phyloP scores from a whole-genome alignment of 92 coral and sea anemone species.

The Montipora capitata region DNA sequence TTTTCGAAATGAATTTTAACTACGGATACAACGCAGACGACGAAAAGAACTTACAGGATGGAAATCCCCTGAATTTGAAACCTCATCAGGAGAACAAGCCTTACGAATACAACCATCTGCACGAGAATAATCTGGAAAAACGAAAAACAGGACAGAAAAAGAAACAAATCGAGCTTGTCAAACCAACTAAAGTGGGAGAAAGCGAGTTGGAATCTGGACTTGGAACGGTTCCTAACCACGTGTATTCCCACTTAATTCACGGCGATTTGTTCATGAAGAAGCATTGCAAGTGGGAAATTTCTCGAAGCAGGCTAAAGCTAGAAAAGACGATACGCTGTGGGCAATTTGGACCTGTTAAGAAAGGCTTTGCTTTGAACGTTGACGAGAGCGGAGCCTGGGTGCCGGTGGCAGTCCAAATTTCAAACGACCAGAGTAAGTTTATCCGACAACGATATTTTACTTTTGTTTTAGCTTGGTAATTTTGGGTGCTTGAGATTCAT shows the following conservation, averaged over 20 bases:
- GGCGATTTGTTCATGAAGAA: neutral
- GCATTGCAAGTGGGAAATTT: constrained; percentile 21
- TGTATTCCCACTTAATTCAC: constrained; percentile 29
- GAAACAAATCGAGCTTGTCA: neutral
- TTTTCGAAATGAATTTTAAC: constrained; percentile 10
- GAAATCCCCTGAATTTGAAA: neutral
- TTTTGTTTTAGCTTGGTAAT: neutral
- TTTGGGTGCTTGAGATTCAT: too few relatives aligned
- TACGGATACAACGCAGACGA: constrained; percentile 24
- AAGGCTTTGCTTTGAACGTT: constrained; percentile 25
- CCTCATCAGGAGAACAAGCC: neutral
- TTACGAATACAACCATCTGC: constrained; percentile 24
- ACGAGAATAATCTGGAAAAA: neutral
- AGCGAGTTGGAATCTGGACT: constrained; percentile 6
- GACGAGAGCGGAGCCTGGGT: constrained; percentile 21
- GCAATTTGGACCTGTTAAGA: constrained; percentile 44
- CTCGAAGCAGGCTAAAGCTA: constrained; percentile 9
- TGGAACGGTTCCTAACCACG: neutral
- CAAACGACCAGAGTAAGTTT: constrained; percentile 13
- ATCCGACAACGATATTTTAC: neutral
- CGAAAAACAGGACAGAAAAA: neutral
- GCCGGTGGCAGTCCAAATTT: constrained; percentile 25
- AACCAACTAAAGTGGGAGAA: neutral
- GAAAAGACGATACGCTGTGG: constrained; percentile 14
- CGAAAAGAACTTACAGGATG: neutral